A percentile compares a stretch with the other conserved stretches of the same genome.
These are phyloP conservation scores for Anthrax anthrax DNA, from an alignment of 2,888 invertebrate genomes.

Conservation along the genomic window DNA sequence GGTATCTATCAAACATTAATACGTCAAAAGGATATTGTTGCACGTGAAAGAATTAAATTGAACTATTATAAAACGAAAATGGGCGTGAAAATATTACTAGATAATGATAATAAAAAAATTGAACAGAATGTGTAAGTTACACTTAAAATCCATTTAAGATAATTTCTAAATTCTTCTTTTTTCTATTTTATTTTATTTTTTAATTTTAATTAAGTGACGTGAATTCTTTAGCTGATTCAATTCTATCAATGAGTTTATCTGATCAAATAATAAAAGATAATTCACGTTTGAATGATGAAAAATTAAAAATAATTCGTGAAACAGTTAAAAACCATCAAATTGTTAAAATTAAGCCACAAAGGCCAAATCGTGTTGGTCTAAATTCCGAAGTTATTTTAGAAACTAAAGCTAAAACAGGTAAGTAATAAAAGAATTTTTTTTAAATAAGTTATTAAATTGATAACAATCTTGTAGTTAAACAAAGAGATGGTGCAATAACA, in stretches of 20 bases:
- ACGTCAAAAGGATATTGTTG: constrained; percentile 52
- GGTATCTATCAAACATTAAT: constrained; percentile 66
- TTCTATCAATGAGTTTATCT: constrained; percentile 28
- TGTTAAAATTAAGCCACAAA: constrained; percentile 25
- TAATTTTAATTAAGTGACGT: constrained; percentile 17
- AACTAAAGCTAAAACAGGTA: constrained; percentile 20
- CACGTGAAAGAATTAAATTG: constrained; percentile 41
- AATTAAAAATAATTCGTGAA: constrained; percentile 22
- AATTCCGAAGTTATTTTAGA: constrained; percentile 32
- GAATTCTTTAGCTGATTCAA: constrained; percentile 30
- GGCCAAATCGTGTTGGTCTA: constrained; percentile 28
- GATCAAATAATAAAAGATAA: constrained; percentile 23
- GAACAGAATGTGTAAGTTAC: not conserved
- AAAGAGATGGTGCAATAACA: constrained; percentile 16
- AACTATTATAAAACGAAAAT: constrained; percentile 29
- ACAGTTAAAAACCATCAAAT: constrained; percentile 18
- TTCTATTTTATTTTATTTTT: too few relatives aligned
- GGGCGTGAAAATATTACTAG: constrained; percentile 22
- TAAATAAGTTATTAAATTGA: too few relatives aligned
- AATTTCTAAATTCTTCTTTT: not conserved
- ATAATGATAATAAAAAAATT: not conserved
- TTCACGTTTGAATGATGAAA: constrained; percentile 21
- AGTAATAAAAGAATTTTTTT: not conserved
- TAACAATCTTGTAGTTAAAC: constrained; percentile 18
- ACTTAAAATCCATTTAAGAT: constrained; percentile 5